Evolutionary conservation across 2,888 invertebrate genomes (phyloP), one percentile per base, ranked within the genome.

Genomic region (Augochlorella aurata): DNA sequence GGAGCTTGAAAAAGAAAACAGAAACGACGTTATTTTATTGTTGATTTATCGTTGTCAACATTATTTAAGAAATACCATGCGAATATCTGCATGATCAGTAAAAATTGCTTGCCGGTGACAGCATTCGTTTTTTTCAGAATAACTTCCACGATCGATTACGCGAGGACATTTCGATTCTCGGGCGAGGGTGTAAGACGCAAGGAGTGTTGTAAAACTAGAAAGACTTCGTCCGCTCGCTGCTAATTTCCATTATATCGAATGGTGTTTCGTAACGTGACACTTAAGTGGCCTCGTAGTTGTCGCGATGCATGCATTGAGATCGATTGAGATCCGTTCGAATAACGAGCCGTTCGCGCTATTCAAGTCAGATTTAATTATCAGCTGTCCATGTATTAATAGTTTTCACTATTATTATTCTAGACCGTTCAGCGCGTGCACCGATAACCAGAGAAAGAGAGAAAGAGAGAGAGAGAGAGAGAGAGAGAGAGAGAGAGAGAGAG

Each of bases 231-330:
- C 45, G 21, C 14, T 47, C 45, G 66, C 14, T 8, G 16, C 24
- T 61, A 61, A 29, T 61, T 61, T 61, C 61, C 16, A 61, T 61
- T 61, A 16, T 61, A 61, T 61, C 61, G 61, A 61, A 24, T 29
- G 61, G 61, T 29, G 24, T 61, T 61, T 61, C 29, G 24, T 61
- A 61, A 61, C 61, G 16, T 16, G 54, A 71, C 66, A 67, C 74
- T 61, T 29, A 61, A 61, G 61, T 61, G 24, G 61, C 61, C 61
- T 29, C 61, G 61, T 24, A 24, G 14, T 29, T 61, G 61, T 21
- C 54, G 21, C 54, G 54, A 54, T 14, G 29, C 61, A 24, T 16
- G 24, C 61, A 4, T 14, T 14, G 24, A 61, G 24, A 61, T 61
- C 61, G 61, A 61, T 61, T 24, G 24, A 61, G 24, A 61, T 61